Evolutionary conservation across 1,140 invertebrate genomes (phyloP).

Genomic region (Euwallacea fornicatus): DNA sequence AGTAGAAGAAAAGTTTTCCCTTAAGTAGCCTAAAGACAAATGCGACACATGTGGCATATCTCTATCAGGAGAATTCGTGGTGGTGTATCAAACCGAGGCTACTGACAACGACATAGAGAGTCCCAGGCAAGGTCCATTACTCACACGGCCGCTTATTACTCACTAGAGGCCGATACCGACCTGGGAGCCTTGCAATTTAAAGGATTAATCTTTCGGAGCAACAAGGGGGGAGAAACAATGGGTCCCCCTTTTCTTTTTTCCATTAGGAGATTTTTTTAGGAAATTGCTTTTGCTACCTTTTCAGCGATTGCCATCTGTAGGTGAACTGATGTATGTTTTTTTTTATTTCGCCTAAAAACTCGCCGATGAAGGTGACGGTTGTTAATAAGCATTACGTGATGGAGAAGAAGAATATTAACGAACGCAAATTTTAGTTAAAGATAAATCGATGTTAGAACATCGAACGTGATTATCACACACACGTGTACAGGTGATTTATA

Average conservation of each 20-base stretch:
- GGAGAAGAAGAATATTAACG: too few relatives aligned
- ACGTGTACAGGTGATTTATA: too few relatives aligned
- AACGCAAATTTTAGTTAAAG: too few relatives aligned
- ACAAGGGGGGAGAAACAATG: conserved; percentile 13
- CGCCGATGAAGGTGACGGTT: too few relatives aligned
- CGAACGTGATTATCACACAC: too few relatives aligned
- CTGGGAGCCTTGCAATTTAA: conserved; percentile 30
- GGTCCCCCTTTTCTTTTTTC: conserved; percentile 5
- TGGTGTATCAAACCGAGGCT: conserved; percentile 22
- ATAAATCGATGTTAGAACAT: too few relatives aligned
- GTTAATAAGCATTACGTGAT: too few relatives aligned
- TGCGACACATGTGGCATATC: conserved; percentile 4
- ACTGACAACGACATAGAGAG: conserved; percentile 28
- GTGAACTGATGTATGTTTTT: background rate
- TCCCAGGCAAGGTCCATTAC: conserved; percentile 27
- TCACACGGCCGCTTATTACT: conserved; percentile 38
- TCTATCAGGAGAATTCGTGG: conserved; percentile 19
- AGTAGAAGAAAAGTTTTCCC: too few relatives aligned
- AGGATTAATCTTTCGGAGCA: conserved; percentile 28
- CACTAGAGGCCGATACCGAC: conserved; percentile 35
- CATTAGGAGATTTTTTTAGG: conserved; percentile 5
- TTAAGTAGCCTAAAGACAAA: background rate
- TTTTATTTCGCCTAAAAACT: too few relatives aligned
- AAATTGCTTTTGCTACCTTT: conserved; percentile 5
- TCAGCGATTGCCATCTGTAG: background rate